These are phyloP conservation scores for Menidia beryllina DNA, from an alignment of 2,113 vertebrate species.

Conservation along the genomic window DNA sequence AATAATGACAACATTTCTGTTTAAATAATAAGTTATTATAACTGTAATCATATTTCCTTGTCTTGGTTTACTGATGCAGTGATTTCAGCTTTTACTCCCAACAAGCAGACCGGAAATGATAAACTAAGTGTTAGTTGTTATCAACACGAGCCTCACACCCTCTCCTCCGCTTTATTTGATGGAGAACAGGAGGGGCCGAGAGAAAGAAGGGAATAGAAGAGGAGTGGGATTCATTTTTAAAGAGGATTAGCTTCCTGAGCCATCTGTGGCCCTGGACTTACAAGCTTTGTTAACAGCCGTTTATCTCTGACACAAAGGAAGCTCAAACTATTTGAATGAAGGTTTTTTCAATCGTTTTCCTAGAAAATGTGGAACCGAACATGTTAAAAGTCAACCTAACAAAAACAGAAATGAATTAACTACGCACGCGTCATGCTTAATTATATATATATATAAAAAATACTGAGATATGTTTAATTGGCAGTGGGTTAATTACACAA, in stretches of 20 bases:
- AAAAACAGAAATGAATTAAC: neutral
- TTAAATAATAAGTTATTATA: too few species aligned
- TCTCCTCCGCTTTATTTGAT: neutral
- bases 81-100: neutral
- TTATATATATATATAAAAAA: neutral
- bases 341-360: too few species aligned
- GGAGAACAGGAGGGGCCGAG: neutral
- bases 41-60: too few species aligned
- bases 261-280: conserved; percentile 51
- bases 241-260: conserved; percentile 65
- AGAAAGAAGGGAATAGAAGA: neutral
- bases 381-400: neutral
- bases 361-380: neutral
- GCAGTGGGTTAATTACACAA: neutral
- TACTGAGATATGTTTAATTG: too few species aligned
- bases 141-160: neutral
- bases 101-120: neutral
- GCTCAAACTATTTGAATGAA: too few species aligned
- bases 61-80: neutral
- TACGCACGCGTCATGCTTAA: neutral
- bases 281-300: conserved; percentile 6
- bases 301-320: neutral
- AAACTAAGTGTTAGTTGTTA: neutral
- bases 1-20: too few species aligned
- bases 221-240: conserved; percentile 36